Conservation (phyloP, 1,140 invertebrate species). For the Heterodera carotae region DNA sequence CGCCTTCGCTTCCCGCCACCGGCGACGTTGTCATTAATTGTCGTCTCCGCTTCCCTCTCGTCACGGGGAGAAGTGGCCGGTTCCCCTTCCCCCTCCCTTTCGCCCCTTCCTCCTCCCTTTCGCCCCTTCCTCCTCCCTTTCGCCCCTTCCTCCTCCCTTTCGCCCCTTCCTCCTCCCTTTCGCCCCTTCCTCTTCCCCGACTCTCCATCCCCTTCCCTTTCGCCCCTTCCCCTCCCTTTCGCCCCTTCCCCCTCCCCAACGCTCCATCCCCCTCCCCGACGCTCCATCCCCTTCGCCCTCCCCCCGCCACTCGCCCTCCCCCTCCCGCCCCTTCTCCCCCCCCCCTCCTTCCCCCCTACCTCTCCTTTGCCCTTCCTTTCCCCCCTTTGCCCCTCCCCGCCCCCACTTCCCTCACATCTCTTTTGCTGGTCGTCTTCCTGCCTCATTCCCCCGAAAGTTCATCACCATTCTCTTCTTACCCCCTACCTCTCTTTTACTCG, state of each 20-base stretch:
- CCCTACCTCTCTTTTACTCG: too few relatives aligned
- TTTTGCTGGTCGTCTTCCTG: too few relatives aligned
- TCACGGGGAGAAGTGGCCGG: background rate
- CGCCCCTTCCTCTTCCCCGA: too few relatives aligned
- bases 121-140: background rate
- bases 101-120: background rate
- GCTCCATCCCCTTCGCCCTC: too few relatives aligned
- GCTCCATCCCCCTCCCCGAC: background rate
- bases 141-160: background rate
- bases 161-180: background rate
- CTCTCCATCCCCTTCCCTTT: too few relatives aligned
- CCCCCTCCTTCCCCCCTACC: background rate
- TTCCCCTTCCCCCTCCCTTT: background rate
- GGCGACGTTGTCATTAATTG: background rate
- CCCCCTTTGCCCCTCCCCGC: background rate
- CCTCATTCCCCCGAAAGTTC: constrained; percentile 4
- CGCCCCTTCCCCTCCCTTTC: background rate
- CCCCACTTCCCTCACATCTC: too few relatives aligned
- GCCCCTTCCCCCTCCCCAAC: background rate
- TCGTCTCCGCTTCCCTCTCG: background rate
- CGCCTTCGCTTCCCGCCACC: background rate
- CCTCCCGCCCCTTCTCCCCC: background rate
- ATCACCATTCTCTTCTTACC: too few relatives aligned
- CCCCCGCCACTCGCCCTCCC: background rate
- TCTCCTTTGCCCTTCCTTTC: background rate